Conservation (phyloP, 2,113 vertebrate genomes). For the Pygoscelis adeliae region DNA sequence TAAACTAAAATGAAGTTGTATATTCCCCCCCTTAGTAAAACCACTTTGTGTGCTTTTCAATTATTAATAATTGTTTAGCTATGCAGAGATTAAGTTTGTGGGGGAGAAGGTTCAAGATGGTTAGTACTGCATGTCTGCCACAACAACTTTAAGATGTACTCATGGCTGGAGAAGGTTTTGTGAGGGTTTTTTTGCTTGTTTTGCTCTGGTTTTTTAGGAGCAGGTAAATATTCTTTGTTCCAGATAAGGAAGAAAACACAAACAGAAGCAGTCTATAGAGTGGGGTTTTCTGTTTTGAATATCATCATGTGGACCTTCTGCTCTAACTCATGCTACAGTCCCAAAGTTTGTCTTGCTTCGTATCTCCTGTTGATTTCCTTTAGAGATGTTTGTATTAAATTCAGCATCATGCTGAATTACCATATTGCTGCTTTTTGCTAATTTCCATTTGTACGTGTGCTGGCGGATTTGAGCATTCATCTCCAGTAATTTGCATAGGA, state of each 20-base stretch:
- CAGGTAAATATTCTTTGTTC: background rate
- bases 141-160: background rate
- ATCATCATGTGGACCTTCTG: background rate
- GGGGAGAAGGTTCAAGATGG: background rate
- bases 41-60: constrained; percentile 18
- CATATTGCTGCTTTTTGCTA: background rate
- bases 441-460: background rate
- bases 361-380: background rate
- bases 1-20: constrained; percentile 27
- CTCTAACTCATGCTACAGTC: background rate
- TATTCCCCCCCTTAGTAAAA: constrained; percentile 7
- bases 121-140: background rate
- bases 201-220: background rate
- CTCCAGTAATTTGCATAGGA: background rate
- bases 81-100: background rate
- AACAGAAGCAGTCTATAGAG: background rate
- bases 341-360: background rate
- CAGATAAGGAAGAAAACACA: background rate
- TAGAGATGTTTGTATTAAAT: background rate
- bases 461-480: background rate
- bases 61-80: constrained; percentile 33
- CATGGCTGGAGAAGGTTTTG: background rate
- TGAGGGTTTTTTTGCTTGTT: background rate
- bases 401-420: background rate
- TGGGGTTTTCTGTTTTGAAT: background rate